Evolutionary conservation across 1,140 invertebrate species (phyloP), one percentile per base, ranked within the genome.

Genomic region (Bombus fervidus): DNA sequence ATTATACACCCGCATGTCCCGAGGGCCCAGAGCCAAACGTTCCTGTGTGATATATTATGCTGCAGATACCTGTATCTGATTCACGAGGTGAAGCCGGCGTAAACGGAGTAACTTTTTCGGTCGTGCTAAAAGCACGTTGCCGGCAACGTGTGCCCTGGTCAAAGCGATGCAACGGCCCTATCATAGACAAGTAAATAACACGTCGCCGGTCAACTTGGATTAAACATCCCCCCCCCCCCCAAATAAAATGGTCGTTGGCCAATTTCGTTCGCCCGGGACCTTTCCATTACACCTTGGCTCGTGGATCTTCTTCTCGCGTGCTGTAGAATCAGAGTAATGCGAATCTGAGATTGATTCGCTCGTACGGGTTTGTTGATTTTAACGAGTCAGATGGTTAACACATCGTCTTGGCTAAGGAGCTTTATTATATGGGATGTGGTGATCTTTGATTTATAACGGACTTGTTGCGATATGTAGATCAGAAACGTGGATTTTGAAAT

Each of bases 1-100:
- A 95, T 95, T 95, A 95, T 95, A 95, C 94, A 95, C 94, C 94
- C 94, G 92, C 94, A 93, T 95, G 93, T 95, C 94, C 94, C 86
- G 92, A 93, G 94, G 94, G 93, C 82, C 89, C 85, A 89, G 83
- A 90, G 91, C 91, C 93, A 92, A 94, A 93, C 92, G 92, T 92
- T 94, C 92, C 92, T 93, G 90, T 94, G 94, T 95, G 94, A 95
- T 95, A 95, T 95, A 95, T 95, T 94, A 93, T 94, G 92, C 90
- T 94, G 92, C 91, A 93, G 93, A 94, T 94, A 94, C 93, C 93
- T 94, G 91, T 95, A 95, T 95, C 94, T 95, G 94, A 95, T 95
- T 94, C 93, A 95, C 92, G 93, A 94, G 92, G 92, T 93, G 90
- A 94, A 94, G 89, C 88, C 91, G 85, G 93, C 93, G 93, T 94